Evolutionary conservation across 2,888 invertebrate genomes (phyloP).

Genomic region (Clepsis dumicolana): DNA sequence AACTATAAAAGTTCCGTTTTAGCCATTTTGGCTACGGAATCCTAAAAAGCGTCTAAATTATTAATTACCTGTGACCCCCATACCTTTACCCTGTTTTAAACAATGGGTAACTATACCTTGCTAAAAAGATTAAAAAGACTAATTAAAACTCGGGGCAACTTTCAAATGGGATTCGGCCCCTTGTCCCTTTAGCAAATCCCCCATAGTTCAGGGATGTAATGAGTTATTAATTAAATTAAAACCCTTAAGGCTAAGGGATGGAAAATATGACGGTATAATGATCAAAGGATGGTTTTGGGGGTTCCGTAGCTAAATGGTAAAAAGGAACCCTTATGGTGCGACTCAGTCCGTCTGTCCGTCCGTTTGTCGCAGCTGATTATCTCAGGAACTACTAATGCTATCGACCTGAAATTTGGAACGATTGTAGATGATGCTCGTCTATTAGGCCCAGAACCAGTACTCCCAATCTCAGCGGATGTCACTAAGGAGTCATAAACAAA

Average conservation of each 20-base stretch:
- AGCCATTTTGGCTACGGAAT: too few species aligned
- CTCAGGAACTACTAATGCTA: too few species aligned
- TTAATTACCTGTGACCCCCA: background rate
- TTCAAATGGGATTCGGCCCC: constrained; percentile 25
- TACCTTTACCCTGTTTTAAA: constrained; percentile 25
- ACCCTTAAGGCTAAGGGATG: constrained; percentile 54
- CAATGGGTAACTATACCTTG: constrained; percentile 30
- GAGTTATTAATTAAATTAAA: constrained; percentile 71
- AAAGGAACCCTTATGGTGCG: too few species aligned
- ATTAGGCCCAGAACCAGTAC: too few species aligned
- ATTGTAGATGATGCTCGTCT: too few species aligned
- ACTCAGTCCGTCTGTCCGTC: too few species aligned
- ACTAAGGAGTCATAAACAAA: too few species aligned
- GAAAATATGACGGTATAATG: constrained; percentile 57
- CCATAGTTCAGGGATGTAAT: constrained; percentile 56
- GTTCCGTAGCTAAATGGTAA: background rate
- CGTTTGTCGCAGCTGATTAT: too few species aligned
- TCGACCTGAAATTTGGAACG: too few species aligned
- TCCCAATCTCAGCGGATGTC: too few species aligned
- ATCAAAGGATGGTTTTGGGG: constrained; percentile 53
- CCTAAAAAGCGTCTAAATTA: too few species aligned
- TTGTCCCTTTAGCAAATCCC: constrained; percentile 23
- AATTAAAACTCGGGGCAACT: constrained; percentile 37
- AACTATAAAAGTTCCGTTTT: too few species aligned
- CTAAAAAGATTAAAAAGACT: constrained; percentile 42